A percentile compares a stretch with the other conserved stretches of the same genome.
These are phyloP conservation scores for Drosophila yooni DNA, from an alignment of 2,888 invertebrate genomes.

Conservation along the genomic window DNA sequence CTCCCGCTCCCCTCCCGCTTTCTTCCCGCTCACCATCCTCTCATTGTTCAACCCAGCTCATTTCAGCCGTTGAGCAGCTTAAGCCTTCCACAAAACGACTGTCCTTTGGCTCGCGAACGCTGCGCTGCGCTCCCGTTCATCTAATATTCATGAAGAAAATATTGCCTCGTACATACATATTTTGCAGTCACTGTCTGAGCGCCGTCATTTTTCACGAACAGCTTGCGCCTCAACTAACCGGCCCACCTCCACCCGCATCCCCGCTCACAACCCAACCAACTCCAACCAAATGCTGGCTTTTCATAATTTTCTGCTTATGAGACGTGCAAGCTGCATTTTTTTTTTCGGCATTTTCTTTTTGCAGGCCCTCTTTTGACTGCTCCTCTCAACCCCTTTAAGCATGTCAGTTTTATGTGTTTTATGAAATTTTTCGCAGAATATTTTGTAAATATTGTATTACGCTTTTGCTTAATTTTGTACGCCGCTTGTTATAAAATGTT, in stretches of 20 bases:
- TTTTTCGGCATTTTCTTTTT: neutral
- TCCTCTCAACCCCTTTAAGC: constrained; percentile 19
- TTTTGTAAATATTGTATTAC: constrained; percentile 75
- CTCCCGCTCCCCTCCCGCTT: neutral
- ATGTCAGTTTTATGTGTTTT: constrained; percentile 78
- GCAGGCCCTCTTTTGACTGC: neutral
- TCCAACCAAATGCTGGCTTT: constrained; percentile 53
- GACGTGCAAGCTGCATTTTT: constrained; percentile 74
- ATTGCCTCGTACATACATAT: constrained; percentile 46
- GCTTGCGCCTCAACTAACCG: constrained; percentile 10
- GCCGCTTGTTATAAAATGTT: constrained; percentile 64
- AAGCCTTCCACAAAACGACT: constrained; percentile 66
- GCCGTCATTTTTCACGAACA: constrained; percentile 75
- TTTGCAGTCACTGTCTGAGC: constrained; percentile 64
- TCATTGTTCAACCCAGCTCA: constrained; percentile 47
- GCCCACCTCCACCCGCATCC: neutral
- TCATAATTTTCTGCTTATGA: constrained; percentile 75
- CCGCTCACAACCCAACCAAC: neutral
- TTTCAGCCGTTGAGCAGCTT: constrained; percentile 67
- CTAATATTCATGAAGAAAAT: constrained; percentile 78
- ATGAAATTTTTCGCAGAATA: constrained; percentile 78
- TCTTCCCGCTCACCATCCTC: neutral
- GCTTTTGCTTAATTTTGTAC: constrained; percentile 72
- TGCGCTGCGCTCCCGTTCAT: constrained; percentile 54
- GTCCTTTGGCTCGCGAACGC: constrained; percentile 46